Evolutionary conservation across 2,888 invertebrate genomes (phyloP).

Genomic region (Furcula furcula): DNA sequence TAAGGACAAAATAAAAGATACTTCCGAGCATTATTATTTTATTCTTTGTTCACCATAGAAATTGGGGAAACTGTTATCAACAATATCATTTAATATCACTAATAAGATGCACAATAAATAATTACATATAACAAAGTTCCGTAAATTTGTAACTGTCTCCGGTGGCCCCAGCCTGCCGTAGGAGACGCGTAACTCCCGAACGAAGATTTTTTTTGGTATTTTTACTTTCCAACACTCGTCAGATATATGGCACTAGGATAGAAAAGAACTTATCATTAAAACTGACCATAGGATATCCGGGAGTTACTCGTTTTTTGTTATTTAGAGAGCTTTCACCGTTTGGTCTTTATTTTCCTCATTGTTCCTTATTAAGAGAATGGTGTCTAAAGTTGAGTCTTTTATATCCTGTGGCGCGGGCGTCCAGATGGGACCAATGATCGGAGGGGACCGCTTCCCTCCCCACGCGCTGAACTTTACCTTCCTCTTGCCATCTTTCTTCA

Average conservation of each 20-base stretch:
- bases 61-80: slow-evolving; percentile 25
- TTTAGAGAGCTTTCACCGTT: slow-evolving; percentile 37
- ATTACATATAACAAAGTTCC: slow-evolving; percentile 31
- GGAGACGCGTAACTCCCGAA: slow-evolving; percentile 37
- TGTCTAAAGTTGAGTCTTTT: slow-evolving; percentile 56
- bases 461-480: slow-evolving; percentile 75
- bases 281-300: slow-evolving; percentile 28
- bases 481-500: slow-evolving; percentile 71
- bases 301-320: slow-evolving; percentile 26
- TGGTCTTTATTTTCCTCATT: slow-evolving; percentile 32
- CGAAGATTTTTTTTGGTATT: slow-evolving; percentile 24
- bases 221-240: slow-evolving; percentile 20
- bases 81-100: slow-evolving; percentile 35
- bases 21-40: slow-evolving; percentile 30
- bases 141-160: slow-evolving; percentile 21
- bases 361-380: slow-evolving; percentile 58
- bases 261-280: slow-evolving; percentile 23
- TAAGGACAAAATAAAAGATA: slow-evolving; percentile 35
- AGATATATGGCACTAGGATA: slow-evolving; percentile 51
- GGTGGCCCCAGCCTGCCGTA: slow-evolving; percentile 34
- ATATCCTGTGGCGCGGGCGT: slow-evolving; percentile 52
- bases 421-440: slow-evolving; percentile 76
- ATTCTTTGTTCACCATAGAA: slow-evolving; percentile 47
- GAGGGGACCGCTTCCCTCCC: slow-evolving; percentile 72
- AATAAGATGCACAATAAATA: slow-evolving; percentile 36